Conservation (phyloP, 2,888 invertebrate genomes). For the Herminia tarsipennalis region DNA sequence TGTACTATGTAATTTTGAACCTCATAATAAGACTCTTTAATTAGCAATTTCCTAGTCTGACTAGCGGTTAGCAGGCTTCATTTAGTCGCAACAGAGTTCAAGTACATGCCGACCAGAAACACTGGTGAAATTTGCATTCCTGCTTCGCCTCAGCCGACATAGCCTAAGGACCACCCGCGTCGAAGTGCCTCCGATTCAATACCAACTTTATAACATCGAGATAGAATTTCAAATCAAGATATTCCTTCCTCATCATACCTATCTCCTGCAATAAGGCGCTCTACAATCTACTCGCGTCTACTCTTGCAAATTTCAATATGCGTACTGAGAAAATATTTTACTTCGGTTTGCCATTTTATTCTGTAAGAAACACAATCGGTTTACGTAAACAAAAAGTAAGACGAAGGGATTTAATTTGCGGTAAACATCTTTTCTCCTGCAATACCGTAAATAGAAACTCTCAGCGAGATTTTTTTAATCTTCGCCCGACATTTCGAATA, state of each 20-base stretch:
- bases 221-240: slow-evolving; percentile 67
- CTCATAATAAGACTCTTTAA: slow-evolving; percentile 40
- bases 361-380: slow-evolving; percentile 53
- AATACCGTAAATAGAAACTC: slow-evolving; percentile 53
- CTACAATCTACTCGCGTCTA: slow-evolving; percentile 70
- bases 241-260: slow-evolving; percentile 53
- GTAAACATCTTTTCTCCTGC: slow-evolving; percentile 47
- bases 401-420: slow-evolving; percentile 55
- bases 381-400: slow-evolving; percentile 57
- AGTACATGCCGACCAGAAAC: slow-evolving; percentile 65
- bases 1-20: slow-evolving; percentile 37
- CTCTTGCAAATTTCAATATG: slow-evolving; percentile 68
- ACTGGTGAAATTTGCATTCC: slow-evolving; percentile 82
- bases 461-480: slow-evolving; percentile 63
- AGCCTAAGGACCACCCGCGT: slow-evolving; percentile 83
- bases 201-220: slow-evolving; percentile 73
- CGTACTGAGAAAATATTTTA: slow-evolving; percentile 59
- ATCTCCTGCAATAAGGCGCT: slow-evolving; percentile 69
- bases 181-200: slow-evolving; percentile 64
- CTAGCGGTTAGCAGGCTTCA: slow-evolving; percentile 57
- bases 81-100: slow-evolving; percentile 64
- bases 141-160: slow-evolving; percentile 72
- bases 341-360: slow-evolving; percentile 47
- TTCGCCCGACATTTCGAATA: slow-evolving; percentile 66
- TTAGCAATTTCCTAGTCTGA: slow-evolving; percentile 54